phyloP scores from a whole-genome alignment of 2,113 vertebrate species.

The Tetrax tetrax region DNA sequence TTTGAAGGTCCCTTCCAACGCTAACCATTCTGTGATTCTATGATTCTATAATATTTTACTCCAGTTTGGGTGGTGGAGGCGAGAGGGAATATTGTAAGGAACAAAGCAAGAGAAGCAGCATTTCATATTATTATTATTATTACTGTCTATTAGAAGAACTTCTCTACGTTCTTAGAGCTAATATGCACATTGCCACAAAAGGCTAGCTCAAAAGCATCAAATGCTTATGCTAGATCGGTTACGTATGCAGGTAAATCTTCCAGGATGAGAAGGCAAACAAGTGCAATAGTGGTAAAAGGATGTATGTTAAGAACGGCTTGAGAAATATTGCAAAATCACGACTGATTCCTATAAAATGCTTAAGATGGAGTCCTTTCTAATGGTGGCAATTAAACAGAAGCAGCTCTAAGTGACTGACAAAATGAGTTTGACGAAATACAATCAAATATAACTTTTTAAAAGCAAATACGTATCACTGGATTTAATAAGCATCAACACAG shows the following conservation, averaged over 20 bases:
- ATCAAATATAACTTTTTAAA: constrained; percentile 12
- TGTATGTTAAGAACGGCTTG: neutral
- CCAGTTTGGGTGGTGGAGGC: fast-evolving
- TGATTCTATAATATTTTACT: neutral
- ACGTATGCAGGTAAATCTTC: neutral
- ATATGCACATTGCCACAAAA: neutral
- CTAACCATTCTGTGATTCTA: no score
- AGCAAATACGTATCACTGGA: constrained; percentile 25
- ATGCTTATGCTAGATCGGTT: neutral
- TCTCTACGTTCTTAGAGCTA: neutral
- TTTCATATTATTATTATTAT: neutral
- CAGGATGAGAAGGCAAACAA: neutral
- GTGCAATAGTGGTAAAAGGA: neutral
- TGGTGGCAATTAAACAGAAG: constrained; percentile 46
- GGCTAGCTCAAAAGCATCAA: neutral
- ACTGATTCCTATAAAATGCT: neutral
- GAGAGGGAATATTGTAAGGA: neutral
- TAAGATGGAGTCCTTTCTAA: neutral
- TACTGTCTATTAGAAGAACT: no score
- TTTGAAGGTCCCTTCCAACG: no score
- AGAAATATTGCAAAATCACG: neutral
- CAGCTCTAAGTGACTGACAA: constrained; percentile 53
- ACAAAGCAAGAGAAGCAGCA: neutral
- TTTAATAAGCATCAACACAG: constrained; percentile 1
- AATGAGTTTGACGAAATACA: constrained; percentile 53